Evolutionary conservation across 2,113 vertebrate species (phyloP).

Genomic region (Scomber scombrus): DNA sequence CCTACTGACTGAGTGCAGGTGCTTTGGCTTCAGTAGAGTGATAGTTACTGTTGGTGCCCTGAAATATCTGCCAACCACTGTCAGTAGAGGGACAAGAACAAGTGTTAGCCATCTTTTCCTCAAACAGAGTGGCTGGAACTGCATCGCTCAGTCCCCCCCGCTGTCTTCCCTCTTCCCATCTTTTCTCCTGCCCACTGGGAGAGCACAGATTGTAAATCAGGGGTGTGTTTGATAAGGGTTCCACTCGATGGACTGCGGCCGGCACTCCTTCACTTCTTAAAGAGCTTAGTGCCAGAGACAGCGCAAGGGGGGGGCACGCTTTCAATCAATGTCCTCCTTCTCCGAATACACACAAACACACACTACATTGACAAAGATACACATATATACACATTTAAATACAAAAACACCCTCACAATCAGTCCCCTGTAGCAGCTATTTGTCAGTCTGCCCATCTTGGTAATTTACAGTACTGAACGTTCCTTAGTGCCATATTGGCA

Average conservation of each 20-base stretch:
- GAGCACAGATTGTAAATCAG: conserved; percentile 69
- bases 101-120: conserved; percentile 57
- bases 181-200: background rate
- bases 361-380: conserved; percentile 32
- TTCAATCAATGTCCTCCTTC: conserved; percentile 59
- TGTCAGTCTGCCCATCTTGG: conserved; percentile 18
- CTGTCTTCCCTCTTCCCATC: background rate
- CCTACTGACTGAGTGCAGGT: conserved; percentile 61
- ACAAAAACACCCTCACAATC: background rate
- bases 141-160: conserved; percentile 30
- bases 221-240: conserved; percentile 59
- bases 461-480: conserved; percentile 15
- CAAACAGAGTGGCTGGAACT: conserved; percentile 38
- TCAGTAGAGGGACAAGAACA: conserved; percentile 48
- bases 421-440: conserved; percentile 2
- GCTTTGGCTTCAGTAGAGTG: conserved; percentile 49
- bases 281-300: conserved; percentile 52
- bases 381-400: conserved; percentile 9
- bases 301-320: conserved; percentile 7
- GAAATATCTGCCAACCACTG: conserved; percentile 56
- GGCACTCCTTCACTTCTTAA: conserved; percentile 64
- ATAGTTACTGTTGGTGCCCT: conserved; percentile 60
- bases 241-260: conserved; percentile 41
- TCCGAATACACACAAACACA: conserved; percentile 34
- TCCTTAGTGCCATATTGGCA: conserved; percentile 16